Evolutionary conservation across 1,140 invertebrate species (phyloP).

Genomic region (Leptopilina boulardi): DNA sequence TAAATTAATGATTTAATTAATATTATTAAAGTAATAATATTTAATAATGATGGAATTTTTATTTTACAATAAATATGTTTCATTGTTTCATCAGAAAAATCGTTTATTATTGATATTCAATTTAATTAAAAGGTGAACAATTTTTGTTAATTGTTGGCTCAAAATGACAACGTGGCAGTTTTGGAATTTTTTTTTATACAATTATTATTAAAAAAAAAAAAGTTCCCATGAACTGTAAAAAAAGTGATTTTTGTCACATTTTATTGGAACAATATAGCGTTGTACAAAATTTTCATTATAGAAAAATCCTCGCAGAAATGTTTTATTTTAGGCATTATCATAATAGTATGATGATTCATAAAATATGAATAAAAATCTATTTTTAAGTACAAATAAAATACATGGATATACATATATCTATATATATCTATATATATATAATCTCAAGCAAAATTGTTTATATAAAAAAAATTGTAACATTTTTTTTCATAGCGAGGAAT

Average conservation of each 20-base stretch:
- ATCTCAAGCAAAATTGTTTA: neutral
- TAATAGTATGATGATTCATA: neutral
- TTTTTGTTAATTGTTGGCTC: neutral
- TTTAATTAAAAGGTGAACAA: neutral
- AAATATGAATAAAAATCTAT: neutral
- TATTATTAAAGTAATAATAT: too few relatives aligned
- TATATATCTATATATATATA: neutral
- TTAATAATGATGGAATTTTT: too few relatives aligned
- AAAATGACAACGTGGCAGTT: neutral
- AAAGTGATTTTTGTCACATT: too few relatives aligned
- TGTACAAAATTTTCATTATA: neutral
- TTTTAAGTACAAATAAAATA: slow-evolving; percentile 20
- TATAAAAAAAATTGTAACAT: slow-evolving; percentile 8
- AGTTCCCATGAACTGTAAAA: too few relatives aligned
- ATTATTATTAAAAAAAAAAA: neutral
- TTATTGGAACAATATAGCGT: neutral
- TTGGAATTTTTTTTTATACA: too few relatives aligned
- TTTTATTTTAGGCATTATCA: neutral
- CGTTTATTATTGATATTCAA: slow-evolving; percentile 4
- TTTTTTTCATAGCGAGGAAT: neutral
- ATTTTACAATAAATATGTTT: neutral
- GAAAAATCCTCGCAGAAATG: neutral
- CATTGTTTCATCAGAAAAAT: neutral
- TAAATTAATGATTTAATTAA: too few relatives aligned
- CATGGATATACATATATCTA: neutral